Evolutionary conservation across 2,888 invertebrate species (phyloP), one percentile per base, ranked within the genome.

Genomic region (Blastobasis adustella): DNA sequence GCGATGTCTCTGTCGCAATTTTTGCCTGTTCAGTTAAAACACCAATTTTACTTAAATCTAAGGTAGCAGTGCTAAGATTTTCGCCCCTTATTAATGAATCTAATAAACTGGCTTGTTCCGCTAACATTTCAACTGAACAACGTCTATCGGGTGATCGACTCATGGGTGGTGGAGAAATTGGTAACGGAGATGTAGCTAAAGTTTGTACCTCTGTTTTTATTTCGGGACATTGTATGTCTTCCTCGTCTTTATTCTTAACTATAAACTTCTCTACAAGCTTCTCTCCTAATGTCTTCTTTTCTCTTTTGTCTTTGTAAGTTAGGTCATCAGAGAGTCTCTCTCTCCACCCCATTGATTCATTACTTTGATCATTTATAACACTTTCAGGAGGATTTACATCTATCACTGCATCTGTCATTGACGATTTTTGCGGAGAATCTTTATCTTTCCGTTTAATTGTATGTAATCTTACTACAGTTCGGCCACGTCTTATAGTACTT

Each of bases 191-290:
- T 54, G 62, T 50, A 49, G 49, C 68, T 55, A 65, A 47, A 45
- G 52, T 47, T 49, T 58, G 57, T 46, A 53, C 56, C 48, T 50
- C 52, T 46, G 54, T 54, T 44, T 56, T 49, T 50, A 58, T 56
- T 49, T 46, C 52, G 49, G 58, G 49, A 9, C 42, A n/a, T 42
- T 5, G 42, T 42, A n/a, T 42, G 9, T 42, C 42, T 42, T 42
- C 42, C 9, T 42, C 42, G 9, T 41, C 41, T 47, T 42, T 47
- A 37, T 41, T 36, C 36, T 42, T 47, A 1, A 46, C 46, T 45
- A 91, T 79, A 69, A 93, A 93, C 71, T 95, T 94, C 75, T 96
- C 95, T 23, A 94, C 90, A 51, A 96, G 81, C 60, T 93, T 84
- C 59, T 94, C 94, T 0, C 95, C 95, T 1, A 93, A 90, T 0